Conservation (phyloP, 1,140 invertebrate species). For the Copidosoma floridanum region DNA sequence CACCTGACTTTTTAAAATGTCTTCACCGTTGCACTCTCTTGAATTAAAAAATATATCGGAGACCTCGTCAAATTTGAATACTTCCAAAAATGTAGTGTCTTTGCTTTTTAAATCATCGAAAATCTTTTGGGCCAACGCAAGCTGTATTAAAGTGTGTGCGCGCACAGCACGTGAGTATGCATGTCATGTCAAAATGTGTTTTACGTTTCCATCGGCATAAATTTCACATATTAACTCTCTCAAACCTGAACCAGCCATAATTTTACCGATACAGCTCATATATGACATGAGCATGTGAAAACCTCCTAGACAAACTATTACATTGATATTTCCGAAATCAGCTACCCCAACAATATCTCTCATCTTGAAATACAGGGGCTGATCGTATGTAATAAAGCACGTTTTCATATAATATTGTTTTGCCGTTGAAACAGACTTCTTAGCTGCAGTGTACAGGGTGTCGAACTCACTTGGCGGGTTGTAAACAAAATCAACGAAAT, state of each 20-base stretch:
- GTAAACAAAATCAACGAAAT: no score
- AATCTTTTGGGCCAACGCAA: conserved; percentile 31
- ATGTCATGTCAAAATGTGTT: conserved; percentile 46
- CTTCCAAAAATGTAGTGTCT: conserved; percentile 18
- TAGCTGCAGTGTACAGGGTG: no score
- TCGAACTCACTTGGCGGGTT: no score
- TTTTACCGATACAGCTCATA: conserved; percentile 30
- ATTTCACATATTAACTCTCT: conserved; percentile 39
- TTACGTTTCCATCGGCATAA: conserved; percentile 33
- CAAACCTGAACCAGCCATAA: conserved; percentile 48
- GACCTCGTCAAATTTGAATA: no score
- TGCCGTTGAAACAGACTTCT: no score
- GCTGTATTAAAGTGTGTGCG: conserved; percentile 31
- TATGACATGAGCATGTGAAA: conserved; percentile 38
- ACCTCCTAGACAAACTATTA: conserved; percentile 32
- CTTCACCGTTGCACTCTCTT: no score
- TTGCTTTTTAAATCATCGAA: no score
- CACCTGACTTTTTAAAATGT: no score
- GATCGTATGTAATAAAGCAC: conserved; percentile 41
- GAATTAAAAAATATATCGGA: no score
- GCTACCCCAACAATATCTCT: conserved; percentile 26
- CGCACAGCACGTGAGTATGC: conserved; percentile 40
- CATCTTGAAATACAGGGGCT: conserved; percentile 31
- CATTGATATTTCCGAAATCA: conserved; percentile 30
- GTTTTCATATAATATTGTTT: no score